Conservation (phyloP, 2,888 invertebrate genomes). For the Caenorhabditis imperialis region DNA sequence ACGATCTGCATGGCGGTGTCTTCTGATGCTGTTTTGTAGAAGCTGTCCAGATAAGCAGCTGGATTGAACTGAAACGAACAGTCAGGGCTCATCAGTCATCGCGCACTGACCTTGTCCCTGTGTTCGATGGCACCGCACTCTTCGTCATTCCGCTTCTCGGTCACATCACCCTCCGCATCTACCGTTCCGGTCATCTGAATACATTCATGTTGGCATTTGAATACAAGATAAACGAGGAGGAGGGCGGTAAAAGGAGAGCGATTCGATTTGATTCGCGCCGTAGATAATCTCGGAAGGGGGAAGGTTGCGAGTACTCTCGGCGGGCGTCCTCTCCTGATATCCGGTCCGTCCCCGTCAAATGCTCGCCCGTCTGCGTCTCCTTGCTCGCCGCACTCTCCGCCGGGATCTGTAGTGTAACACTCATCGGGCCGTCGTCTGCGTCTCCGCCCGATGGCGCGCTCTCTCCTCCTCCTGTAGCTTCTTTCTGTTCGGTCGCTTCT, state of each 20-base stretch:
- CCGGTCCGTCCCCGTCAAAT: constrained; percentile 21
- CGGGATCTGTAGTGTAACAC: constrained; percentile 30
- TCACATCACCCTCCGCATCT: not conserved
- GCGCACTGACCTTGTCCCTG: constrained; percentile 51
- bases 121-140: constrained; percentile 58
- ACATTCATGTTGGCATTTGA: constrained; percentile 17
- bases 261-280: constrained; percentile 9
- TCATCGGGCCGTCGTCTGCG: constrained; percentile 16
- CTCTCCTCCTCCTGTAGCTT: constrained; percentile 17
- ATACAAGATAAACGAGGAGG: not conserved
- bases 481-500: constrained; percentile 6
- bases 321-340: constrained; percentile 20
- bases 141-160: constrained; percentile 43
- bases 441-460: constrained; percentile 29
- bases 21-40: constrained; percentile 74
- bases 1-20: constrained; percentile 77
- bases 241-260: constrained; percentile 4
- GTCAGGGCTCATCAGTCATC: not conserved
- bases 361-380: constrained; percentile 29
- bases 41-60: constrained; percentile 70
- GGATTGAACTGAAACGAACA: constrained; percentile 72
- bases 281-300: constrained; percentile 19
- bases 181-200: constrained; percentile 44
- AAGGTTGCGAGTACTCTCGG: constrained; percentile 15
- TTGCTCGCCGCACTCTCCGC: constrained; percentile 1